phyloP scores from a whole-genome alignment of 2,113 vertebrate genomes.

The Myotis yumanensis region DNA sequence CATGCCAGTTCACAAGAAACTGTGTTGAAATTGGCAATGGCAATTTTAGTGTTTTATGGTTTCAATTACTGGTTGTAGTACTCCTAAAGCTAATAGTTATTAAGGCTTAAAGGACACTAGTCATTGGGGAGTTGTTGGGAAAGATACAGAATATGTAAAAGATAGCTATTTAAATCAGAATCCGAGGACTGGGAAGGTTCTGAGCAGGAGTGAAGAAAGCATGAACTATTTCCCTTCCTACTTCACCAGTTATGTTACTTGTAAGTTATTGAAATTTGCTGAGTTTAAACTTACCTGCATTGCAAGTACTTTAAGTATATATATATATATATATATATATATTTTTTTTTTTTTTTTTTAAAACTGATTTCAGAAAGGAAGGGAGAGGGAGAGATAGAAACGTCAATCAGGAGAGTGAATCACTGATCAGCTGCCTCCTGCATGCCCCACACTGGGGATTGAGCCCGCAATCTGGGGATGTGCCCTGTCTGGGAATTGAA shows the following conservation, averaged over 20 bases:
- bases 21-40: conserved; percentile 3
- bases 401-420: no score
- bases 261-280: not conserved
- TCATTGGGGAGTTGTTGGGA: not conserved
- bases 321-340: no score
- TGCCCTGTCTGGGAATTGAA: no score
- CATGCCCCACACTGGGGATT: no score
- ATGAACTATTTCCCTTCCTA: not conserved
- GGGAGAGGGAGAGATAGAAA: no score
- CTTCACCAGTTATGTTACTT: not conserved
- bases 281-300: not conserved
- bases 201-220: not conserved
- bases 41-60: conserved; percentile 4
- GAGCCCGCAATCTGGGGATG: no score
- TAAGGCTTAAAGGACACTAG: not conserved
- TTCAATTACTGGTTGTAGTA: not conserved
- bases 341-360: no score
- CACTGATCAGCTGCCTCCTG: no score
- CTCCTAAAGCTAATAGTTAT: not conserved
- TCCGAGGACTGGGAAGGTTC: not conserved
- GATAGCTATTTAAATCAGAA: not conserved
- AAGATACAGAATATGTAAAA: not conserved
- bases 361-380: no score
- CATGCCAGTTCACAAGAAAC: not conserved
- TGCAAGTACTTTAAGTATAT: not conserved